Base-by-base conservation (phyloP, 2,797 vertebrate species). In the Melanotaenia trifasciata region DNA sequence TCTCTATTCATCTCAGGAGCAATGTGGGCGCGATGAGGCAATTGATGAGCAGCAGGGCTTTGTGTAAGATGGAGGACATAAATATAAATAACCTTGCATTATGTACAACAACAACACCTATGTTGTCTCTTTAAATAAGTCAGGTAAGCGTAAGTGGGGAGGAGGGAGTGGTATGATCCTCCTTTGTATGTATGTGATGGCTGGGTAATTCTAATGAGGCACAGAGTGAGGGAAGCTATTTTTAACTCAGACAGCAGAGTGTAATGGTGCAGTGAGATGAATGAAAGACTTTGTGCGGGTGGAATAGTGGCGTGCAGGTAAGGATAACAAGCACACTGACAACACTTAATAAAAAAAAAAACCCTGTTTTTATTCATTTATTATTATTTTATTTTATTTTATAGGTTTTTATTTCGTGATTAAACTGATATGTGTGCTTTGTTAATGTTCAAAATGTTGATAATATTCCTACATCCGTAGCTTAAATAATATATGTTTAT, bases 241-340 rank as follows among this genome's bases (percentile, higher is more conserved):
- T 94, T 93, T 93, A 94, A 85, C 91, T 85, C 87, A 87, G 90
- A 90, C 90, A 79, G 79, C 84, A 63, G 87, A 81, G 84, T 82
- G 78, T 86, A 80, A 78, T 88, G 91, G 83, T 91, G 90, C 90
- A 91, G 89, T 89, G 92, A 86, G 89, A 92, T 92, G 89, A 92
- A 92, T 91, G 90, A 88, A 83, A 85, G 84, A 74, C 67, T 74
- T 84, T 80, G 83, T 87, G 89, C 86, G 77, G 71, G 87, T 70
- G 73, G 79, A 43, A 30, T 81, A 80, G 76, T 86, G 79, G 74
- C 14, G 69, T 70, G 70, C 85, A 90, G 89, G 89, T 91, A 74
- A 85, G 77, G 67, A 84, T 68, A 69, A 72, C n/a, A 70, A 62
- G 71, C 47, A 61, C 58, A 13, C 58, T 56, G 79, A 61, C 62